Conservation (phyloP, 2,797 vertebrate genomes). For the Chaetodon trifasciatus region DNA sequence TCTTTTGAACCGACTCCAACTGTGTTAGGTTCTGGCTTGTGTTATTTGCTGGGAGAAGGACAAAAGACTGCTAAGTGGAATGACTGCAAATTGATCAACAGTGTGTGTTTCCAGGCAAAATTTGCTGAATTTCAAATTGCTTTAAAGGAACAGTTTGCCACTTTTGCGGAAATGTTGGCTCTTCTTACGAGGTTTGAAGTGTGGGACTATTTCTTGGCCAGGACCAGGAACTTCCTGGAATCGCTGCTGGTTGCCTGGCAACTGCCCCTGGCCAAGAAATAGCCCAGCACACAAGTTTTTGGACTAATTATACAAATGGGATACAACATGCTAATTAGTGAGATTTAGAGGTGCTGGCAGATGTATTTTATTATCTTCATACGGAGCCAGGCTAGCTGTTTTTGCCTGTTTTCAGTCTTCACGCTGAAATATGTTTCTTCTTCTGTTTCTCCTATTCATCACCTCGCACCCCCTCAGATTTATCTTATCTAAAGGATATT, state of each 20-base stretch:
- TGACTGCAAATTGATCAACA: background rate
- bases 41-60: constrained; percentile 25
- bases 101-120: background rate
- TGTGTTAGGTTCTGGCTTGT: constrained; percentile 49
- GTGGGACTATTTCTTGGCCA: background rate
- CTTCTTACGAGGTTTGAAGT: background rate
- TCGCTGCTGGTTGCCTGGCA: background rate
- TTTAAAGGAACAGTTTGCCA: background rate
- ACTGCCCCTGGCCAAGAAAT: background rate
- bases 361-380: background rate
- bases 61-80: constrained; percentile 29
- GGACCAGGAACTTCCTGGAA: background rate
- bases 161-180: too few species aligned
- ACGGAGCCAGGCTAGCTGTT: background rate
- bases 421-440: too few species aligned
- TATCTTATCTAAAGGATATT: background rate
- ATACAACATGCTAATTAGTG: background rate
- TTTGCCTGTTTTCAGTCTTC: background rate
- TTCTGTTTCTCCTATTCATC: background rate
- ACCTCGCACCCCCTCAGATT: background rate
- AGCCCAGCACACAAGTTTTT: background rate
- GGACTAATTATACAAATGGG: background rate
- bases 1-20: constrained; percentile 54
- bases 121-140: background rate
- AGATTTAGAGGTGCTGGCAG: background rate